Base-by-base conservation (phyloP, 2,888 invertebrate species). In the Noctua pronuba region DNA sequence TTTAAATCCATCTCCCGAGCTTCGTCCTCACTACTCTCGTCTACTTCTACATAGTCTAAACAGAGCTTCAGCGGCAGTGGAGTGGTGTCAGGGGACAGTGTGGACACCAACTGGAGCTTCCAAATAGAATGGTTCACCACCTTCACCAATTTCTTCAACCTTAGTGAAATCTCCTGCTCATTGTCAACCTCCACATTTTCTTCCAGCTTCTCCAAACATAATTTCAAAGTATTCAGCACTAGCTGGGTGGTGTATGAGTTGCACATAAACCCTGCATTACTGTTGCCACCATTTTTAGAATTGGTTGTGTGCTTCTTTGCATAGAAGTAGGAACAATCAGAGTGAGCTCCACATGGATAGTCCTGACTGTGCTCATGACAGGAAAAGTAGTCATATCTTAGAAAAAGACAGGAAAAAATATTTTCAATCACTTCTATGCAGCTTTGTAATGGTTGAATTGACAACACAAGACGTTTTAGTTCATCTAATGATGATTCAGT, bases 31-130 rank as follows among this genome's bases (percentile, higher is more conserved):
- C 96, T 97, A 78, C 97, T 97, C 31, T 94, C 94, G 74, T 93
- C 94, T 1, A 96, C 95, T 88, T 96, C 95, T 0, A 96, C 96
- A 83, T 96, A 97, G 82, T 97, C 96, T 67, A 96, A 90, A 77
- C 96, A 96, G 2, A 96, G 90, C 80, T 96, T 96, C 10, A 95
- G 86, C 44, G 94, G 93, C 76, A 96, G 93, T 16, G 95, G 95
- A 80, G 95, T 96, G 8, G 94, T 93, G 58, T 96, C 94, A 5
- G 97, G 97, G 10, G 97, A 96, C 1, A 97, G 92, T 76, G 96
- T 97, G 0, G 97, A 97, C n/a, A 98, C 97, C 67, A 98, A 92
- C 90, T 98, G 98, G 87, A 98, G 95, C 89, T 98, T 97, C 98
- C 98, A 98, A 79, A 97, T 95, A 13, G 98, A 98, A 92, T 98